Evolutionary conservation across 1,140 invertebrate species (phyloP).

Genomic region (Dolichoris vasculosae): DNA sequence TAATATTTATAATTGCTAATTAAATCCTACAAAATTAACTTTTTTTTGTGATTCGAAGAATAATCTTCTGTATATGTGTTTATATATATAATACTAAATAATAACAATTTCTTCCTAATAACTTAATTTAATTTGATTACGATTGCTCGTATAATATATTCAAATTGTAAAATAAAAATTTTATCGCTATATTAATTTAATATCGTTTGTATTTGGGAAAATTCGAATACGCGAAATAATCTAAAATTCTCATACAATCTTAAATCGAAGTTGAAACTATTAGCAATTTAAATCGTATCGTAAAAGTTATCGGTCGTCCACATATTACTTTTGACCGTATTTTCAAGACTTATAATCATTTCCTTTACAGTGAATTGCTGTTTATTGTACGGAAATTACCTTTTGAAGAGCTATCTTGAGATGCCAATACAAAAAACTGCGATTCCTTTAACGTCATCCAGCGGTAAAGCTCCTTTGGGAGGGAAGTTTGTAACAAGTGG

Average conservation of each 20-base stretch:
- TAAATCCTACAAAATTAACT: no score
- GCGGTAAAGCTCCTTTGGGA: slow-evolving; percentile 31
- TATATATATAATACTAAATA: not conserved
- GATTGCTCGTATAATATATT: no score
- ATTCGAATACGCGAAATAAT: no score
- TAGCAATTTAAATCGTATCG: not conserved
- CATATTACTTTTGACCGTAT: slow-evolving; percentile 1
- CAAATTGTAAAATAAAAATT: no score
- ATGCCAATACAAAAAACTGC: not conserved
- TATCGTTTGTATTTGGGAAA: no score
- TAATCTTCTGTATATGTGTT: not conserved
- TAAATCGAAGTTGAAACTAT: not conserved
- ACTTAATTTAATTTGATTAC: not conserved
- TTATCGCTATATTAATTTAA: no score
- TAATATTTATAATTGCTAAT: not conserved
- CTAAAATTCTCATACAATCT: no score
- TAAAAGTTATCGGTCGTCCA: not conserved
- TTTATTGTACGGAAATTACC: slow-evolving; percentile 30
- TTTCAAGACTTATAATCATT: not conserved
- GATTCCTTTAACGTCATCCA: not conserved
- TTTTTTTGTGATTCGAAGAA: not conserved
- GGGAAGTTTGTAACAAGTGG: slow-evolving; percentile 16
- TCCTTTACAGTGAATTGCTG: not conserved
- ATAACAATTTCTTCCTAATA: not conserved
- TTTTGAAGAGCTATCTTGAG: slow-evolving; percentile 7